These are phyloP conservation scores for Sparus aurata DNA, from an alignment of 2,797 vertebrate species.

Conservation along the genomic window DNA sequence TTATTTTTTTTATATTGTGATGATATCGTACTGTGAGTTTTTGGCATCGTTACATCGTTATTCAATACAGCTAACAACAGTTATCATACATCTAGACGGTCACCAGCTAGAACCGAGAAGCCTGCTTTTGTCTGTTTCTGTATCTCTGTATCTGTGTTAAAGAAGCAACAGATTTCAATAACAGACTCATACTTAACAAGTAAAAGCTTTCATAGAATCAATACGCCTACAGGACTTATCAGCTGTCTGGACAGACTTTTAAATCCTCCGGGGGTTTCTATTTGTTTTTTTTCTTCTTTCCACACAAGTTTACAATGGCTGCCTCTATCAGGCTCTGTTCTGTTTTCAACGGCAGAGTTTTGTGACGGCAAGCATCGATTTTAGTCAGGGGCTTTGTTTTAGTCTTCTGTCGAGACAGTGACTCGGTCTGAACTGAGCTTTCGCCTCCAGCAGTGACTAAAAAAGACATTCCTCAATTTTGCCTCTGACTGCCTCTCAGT, in stretches of 20 bases:
- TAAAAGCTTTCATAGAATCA: slow-evolving; percentile 49
- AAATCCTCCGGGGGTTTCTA: slow-evolving; percentile 22
- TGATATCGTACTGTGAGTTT: no score
- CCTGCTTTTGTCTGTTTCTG: slow-evolving; percentile 7
- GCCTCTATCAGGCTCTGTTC: slow-evolving; percentile 37
- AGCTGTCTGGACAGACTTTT: slow-evolving; percentile 30
- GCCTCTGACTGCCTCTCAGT: slow-evolving; percentile 29
- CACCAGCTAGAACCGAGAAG: not conserved
- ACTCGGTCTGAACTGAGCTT: slow-evolving; percentile 61
- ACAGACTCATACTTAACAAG: slow-evolving; percentile 35
- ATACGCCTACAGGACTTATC: slow-evolving; percentile 44
- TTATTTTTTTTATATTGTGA: no score
- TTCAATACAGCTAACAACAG: no score
- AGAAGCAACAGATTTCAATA: slow-evolving; percentile 23
- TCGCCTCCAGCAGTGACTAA: slow-evolving; percentile 73
- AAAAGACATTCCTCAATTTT: slow-evolving; percentile 55
- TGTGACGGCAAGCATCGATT: slow-evolving; percentile 71
- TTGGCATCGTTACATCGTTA: no score
- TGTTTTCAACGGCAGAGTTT: slow-evolving; percentile 50
- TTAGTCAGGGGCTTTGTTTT: slow-evolving; percentile 68
- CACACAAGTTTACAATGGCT: slow-evolving; percentile 48
- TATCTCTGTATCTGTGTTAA: not conserved
- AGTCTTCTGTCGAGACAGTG: slow-evolving; percentile 65
- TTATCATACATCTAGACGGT: not conserved
- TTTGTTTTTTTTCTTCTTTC: slow-evolving; percentile 39